Percentiles rank a stretch among this genome's conserved stretches.
phyloP scores from a whole-genome alignment of 1,140 invertebrate genomes.

The Ctenoplectra terminalis region DNA sequence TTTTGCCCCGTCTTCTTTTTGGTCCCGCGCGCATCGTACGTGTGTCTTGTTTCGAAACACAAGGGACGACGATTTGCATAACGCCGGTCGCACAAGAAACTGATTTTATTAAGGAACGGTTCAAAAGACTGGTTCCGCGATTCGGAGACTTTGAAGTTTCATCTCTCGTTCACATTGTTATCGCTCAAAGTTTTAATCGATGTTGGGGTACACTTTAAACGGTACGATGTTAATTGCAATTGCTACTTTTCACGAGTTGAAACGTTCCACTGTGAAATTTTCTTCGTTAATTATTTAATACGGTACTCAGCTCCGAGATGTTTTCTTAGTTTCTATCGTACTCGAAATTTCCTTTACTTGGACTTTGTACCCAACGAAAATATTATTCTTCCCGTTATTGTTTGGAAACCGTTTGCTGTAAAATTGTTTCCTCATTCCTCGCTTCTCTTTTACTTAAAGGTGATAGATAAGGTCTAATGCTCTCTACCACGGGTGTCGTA shows the following conservation, averaged over 20 bases:
- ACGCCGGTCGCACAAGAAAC: neutral
- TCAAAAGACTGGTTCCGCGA: neutral
- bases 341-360: neutral
- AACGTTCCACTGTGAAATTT: neutral
- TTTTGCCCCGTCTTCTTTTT: neutral
- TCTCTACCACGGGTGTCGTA: neutral
- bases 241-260: neutral
- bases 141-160: neutral
- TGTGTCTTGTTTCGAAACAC: neutral
- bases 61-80: neutral
- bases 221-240: neutral
- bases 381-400: neutral
- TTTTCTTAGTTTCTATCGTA: neutral
- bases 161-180: neutral
- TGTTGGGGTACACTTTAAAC: neutral
- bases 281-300: neutral
- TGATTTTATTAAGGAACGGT: neutral
- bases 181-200: neutral
- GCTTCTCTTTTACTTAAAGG: neutral
- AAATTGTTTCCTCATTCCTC: neutral
- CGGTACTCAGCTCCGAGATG: neutral
- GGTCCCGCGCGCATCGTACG: too few species aligned
- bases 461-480: neutral
- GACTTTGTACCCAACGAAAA: too few species aligned
- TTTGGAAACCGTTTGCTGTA: neutral